These are phyloP conservation scores for Falco punctatus DNA, from an alignment of 2,113 vertebrate species.

Conservation along the genomic window DNA sequence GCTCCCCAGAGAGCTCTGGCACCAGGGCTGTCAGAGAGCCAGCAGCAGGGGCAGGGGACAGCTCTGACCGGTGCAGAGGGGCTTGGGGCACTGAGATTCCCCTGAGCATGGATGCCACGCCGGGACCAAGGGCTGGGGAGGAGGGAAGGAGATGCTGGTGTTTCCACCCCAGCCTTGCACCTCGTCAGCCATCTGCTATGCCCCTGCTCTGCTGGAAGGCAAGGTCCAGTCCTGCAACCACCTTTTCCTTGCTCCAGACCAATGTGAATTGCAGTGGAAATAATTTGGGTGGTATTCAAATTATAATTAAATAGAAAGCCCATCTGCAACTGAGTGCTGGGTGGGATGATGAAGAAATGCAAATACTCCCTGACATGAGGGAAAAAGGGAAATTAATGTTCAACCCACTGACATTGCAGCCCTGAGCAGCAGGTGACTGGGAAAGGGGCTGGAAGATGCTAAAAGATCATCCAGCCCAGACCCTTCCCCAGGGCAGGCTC, in stretches of 20 bases:
- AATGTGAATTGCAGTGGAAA: neutral
- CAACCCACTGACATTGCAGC: neutral
- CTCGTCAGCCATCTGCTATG: neutral
- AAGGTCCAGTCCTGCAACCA: neutral
- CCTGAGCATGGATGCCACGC: accelerated
- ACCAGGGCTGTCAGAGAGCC: neutral
- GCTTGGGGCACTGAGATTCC: neutral
- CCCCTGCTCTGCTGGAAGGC: neutral
- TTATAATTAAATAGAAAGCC: neutral
- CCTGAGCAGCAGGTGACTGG: neutral
- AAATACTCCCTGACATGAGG: neutral
- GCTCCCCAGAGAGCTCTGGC: neutral
- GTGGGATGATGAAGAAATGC: neutral
- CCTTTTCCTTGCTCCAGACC: neutral
- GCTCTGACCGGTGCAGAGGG: accelerated
- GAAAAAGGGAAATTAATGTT: neutral
- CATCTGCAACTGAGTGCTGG: neutral
- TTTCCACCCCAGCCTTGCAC: neutral
- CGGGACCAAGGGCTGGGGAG: neutral
- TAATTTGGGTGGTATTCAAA: neutral
- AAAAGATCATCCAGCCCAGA: neutral
- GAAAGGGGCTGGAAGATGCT: neutral
- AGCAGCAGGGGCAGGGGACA: neutral
- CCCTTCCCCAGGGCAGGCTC: neutral
- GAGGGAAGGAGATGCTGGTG: neutral